Evolutionary conservation across 35 echinoderm and acorn worm species (phyloP).

Genomic region (Holothuria glaberrima): DNA sequence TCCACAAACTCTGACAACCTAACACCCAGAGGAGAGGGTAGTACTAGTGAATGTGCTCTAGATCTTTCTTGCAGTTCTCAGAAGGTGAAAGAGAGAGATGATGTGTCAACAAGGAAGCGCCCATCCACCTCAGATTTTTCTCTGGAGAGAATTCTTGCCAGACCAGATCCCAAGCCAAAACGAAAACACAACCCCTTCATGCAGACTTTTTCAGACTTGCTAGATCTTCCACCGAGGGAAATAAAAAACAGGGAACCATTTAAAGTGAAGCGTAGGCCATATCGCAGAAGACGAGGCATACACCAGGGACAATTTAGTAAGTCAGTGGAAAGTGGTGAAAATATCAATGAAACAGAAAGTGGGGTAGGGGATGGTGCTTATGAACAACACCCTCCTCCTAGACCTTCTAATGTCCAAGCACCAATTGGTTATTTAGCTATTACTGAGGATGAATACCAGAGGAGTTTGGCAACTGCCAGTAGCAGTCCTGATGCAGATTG

Average conservation of each 20-base stretch:
- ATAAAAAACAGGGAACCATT: slow-evolving; percentile 63
- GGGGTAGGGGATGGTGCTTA: not conserved
- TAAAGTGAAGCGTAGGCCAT: slow-evolving; percentile 59
- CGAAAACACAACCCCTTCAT: slow-evolving; percentile 56
- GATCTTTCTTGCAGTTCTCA: slow-evolving; percentile 49
- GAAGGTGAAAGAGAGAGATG: slow-evolving; percentile 27
- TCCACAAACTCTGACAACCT: not conserved
- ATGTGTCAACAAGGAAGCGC: slow-evolving; percentile 12
- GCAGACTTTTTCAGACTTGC: slow-evolving; percentile 56
- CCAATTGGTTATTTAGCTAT: slow-evolving; percentile 49
- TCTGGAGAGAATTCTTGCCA: slow-evolving; percentile 53
- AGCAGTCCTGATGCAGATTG: slow-evolving; percentile 48
- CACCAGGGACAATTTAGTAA: slow-evolving; percentile 26
- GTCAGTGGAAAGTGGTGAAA: not conserved
- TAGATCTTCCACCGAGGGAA: slow-evolving; percentile 54
- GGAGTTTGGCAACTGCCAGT: slow-evolving; percentile 37
- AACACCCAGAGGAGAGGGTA: not conserved
- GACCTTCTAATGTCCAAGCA: slow-evolving; percentile 5
- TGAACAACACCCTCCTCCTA: not conserved
- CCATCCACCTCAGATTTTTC: slow-evolving; percentile 46
- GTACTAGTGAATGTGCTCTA: slow-evolving; percentile 13
- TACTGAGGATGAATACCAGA: slow-evolving; percentile 54
- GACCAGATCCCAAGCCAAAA: slow-evolving; percentile 56
- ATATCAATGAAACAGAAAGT: slow-evolving; percentile 13
- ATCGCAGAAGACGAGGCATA: slow-evolving; percentile 31